Evolutionary conservation across 2,888 invertebrate genomes (phyloP).

Genomic region (Phortica okadai): DNA sequence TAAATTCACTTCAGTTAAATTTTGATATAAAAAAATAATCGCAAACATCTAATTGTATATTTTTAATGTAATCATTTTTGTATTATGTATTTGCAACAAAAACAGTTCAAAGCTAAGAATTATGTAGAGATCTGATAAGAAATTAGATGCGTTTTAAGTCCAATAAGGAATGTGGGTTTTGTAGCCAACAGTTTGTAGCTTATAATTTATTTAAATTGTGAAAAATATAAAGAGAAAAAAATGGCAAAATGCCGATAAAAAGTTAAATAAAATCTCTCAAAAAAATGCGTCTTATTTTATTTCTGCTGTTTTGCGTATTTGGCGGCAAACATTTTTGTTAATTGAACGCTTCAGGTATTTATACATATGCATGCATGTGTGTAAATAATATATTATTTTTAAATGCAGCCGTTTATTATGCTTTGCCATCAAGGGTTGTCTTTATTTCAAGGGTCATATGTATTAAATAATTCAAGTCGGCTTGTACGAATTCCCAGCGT

Average conservation of each 20-base stretch:
- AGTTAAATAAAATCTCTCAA: background rate
- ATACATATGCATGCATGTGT: background rate
- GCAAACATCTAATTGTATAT: slow-evolving; percentile 17
- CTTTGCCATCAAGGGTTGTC: too few relatives aligned
- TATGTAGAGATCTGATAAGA: background rate
- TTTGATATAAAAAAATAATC: slow-evolving; percentile 10
- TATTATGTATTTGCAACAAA: background rate
- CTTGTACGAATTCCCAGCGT: too few relatives aligned
- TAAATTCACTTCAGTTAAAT: background rate
- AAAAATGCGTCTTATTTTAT: background rate
- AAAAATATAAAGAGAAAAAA: slow-evolving; percentile 44
- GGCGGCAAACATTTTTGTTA: slow-evolving; percentile 30
- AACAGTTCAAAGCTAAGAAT: too few relatives aligned
- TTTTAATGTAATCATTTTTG: slow-evolving; percentile 15
- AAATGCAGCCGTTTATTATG: background rate
- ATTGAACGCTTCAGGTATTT: background rate
- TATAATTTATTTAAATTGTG: slow-evolving; percentile 51
- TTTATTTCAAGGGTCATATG: too few relatives aligned
- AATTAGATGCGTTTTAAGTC: slow-evolving; percentile 1
- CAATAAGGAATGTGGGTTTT: background rate
- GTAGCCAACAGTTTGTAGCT: slow-evolving; percentile 3
- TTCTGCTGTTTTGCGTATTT: slow-evolving; percentile 36
- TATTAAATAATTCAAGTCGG: too few relatives aligned
- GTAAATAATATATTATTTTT: background rate
- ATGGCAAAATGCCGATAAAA: slow-evolving; percentile 30